Base-by-base conservation (phyloP, 2,113 vertebrate species). In the Menura novaehollandiae region DNA sequence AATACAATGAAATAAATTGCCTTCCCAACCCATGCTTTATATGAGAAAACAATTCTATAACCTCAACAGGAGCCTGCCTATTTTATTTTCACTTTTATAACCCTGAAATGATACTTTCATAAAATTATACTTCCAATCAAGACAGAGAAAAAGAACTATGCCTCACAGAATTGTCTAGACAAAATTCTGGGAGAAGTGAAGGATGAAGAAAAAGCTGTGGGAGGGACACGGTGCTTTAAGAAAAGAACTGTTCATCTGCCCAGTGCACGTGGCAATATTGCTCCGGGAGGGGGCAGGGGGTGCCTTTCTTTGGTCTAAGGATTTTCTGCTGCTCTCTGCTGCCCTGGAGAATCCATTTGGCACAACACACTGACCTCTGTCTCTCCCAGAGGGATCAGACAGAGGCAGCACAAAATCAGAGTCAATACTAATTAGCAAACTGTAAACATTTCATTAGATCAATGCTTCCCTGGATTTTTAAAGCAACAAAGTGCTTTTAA, bases 401-500 rank as follows among this genome's bases (percentile, higher is more conserved):
- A 80, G 77, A 90, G 67, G 78, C 63, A 79, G 59, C 43, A 55
- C 39, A 86, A 68, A 75, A 82, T 68, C 62, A 71, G 55, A 95
- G 88, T 91, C 85, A 90, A 93, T 63, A 93, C 75, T 94, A 94
- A 96, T 95, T 94, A 93, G 92, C 72, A 95, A 94, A 93, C 93
- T 68, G 82, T 93, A 96, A 96, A 96, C 95, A 94, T 62, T 83
- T 93, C 30, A 88, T 95, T 94, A 96, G 82, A 86, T 80, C 86
- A 66, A 43, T 32, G 43, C 39, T 92, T 75, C 73, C 44, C 60
- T 74, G 44, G 67, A 60, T 68, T 92, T 95, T 93, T 72, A 89
- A 27, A 81, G 86, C 27, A 35, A 63, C 51, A 63, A 77, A 77
- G 32, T 60, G 35, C 56, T 78, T 76, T 5, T 39, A 28, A 64